Evolutionary conservation across 1,140 invertebrate genomes (phyloP).

Genomic region (Bilobella aurantiaca): DNA sequence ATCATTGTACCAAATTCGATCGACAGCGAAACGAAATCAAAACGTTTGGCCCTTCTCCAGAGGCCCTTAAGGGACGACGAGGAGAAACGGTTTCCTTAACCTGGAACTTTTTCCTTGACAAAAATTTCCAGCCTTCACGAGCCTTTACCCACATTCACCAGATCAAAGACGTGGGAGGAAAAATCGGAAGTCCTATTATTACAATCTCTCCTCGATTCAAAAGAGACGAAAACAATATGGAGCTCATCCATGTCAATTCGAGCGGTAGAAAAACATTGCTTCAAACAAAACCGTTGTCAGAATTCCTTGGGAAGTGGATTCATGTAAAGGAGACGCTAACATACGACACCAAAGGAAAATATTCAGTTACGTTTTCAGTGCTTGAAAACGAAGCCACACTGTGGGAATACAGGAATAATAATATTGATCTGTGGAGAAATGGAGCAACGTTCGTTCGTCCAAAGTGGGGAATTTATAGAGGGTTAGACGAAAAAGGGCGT

Average conservation of each 20-base stretch:
- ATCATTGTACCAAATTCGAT: slow-evolving; percentile 17
- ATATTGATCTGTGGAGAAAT: slow-evolving; percentile 23
- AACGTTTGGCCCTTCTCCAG: slow-evolving; percentile 13
- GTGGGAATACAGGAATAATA: slow-evolving; percentile 1
- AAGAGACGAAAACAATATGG: background rate
- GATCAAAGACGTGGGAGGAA: slow-evolving; percentile 23
- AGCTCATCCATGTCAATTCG: slow-evolving; percentile 7
- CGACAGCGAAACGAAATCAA: slow-evolving; percentile 29
- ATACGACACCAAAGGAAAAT: background rate
- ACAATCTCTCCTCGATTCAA: slow-evolving; percentile 19
- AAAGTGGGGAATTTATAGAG: slow-evolving; percentile 31
- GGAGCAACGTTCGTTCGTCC: slow-evolving; percentile 16
- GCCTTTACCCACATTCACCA: slow-evolving; percentile 28
- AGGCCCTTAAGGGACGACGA: background rate
- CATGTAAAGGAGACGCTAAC: slow-evolving; percentile 11
- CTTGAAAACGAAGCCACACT: background rate
- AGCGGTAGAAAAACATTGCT: slow-evolving; percentile 2
- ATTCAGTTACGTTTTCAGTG: background rate
- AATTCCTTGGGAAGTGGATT: slow-evolving; percentile 14
- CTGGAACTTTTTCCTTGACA: slow-evolving; percentile 27
- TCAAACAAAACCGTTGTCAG: background rate
- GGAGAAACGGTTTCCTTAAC: slow-evolving; percentile 21
- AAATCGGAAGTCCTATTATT: slow-evolving; percentile 22
- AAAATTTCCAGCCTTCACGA: slow-evolving; percentile 20
- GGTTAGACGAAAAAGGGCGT: slow-evolving; percentile 9